Percentiles rank a stretch among this genome's conserved stretches.
phyloP scores from a whole-genome alignment of 2,888 invertebrate genomes.

The Esperia sulphurella region DNA sequence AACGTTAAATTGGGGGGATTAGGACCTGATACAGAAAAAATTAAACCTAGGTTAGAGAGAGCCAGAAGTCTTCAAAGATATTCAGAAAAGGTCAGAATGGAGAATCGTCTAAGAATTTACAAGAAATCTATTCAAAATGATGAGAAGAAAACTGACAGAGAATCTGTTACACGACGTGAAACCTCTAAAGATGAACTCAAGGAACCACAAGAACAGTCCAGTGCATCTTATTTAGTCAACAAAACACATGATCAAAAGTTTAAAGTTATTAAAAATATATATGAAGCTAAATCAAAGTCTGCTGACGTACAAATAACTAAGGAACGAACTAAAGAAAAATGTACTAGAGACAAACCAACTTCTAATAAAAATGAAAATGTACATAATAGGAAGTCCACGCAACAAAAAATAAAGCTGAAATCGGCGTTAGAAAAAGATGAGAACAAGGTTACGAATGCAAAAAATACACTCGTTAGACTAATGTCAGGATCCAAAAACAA shows the following conservation, averaged over 20 bases:
- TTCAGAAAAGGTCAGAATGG: constrained; percentile 70
- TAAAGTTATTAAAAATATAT: constrained; percentile 27
- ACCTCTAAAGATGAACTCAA: constrained; percentile 14
- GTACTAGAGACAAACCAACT: neutral
- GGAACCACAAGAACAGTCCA: constrained; percentile 18
- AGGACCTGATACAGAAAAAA: constrained; percentile 64
- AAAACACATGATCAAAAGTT: constrained; percentile 37
- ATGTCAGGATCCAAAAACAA: constrained; percentile 18
- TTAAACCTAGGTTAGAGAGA: constrained; percentile 64
- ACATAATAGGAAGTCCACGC: neutral
- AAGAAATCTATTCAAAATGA: constrained; percentile 52
- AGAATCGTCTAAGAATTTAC: constrained; percentile 64
- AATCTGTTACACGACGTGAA: constrained; percentile 23
- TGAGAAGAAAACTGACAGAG: constrained; percentile 36
- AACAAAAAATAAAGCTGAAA: neutral
- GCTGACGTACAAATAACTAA: constrained; percentile 29
- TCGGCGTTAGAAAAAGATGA: neutral
- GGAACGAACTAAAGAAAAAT: constrained; percentile 18
- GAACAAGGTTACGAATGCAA: neutral
- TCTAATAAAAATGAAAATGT: constrained; percentile 1
- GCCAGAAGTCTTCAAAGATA: constrained; percentile 70
- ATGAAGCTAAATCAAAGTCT: constrained; percentile 39
- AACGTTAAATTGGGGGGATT: constrained; percentile 61
- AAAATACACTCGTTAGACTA: neutral
- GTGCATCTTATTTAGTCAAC: constrained; percentile 54